Percentiles rank a stretch among this genome's conserved stretches.
Conservation (phyloP, 2,888 invertebrate genomes). For the Plutella xylostella region DNA sequence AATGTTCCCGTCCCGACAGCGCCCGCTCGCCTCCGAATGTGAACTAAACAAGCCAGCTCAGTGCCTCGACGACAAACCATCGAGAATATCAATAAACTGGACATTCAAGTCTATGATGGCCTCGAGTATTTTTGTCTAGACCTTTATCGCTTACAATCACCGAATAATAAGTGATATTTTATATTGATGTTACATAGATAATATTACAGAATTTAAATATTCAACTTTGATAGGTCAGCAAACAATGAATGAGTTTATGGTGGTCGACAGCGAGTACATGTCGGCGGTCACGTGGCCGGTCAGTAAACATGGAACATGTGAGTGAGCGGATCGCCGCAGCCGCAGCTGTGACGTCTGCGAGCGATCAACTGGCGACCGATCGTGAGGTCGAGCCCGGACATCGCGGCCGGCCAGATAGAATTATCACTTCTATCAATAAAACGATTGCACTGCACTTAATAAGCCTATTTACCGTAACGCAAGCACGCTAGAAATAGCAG, state of each 20-base stretch:
- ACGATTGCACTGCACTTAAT: neutral
- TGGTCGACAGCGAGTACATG: too few species aligned
- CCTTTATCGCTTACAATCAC: neutral
- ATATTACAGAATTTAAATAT: too few species aligned
- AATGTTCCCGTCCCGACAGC: slow-evolving; percentile 49
- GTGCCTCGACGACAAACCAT: slow-evolving; percentile 11
- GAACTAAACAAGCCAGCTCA: slow-evolving; percentile 29
- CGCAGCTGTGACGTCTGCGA: neutral
- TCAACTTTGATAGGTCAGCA: too few species aligned
- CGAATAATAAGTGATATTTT: too few species aligned
- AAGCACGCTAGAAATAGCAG: neutral
- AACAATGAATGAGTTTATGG: too few species aligned
- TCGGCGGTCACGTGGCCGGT: slow-evolving; percentile 29
- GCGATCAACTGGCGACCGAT: neutral
- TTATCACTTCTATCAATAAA: neutral
- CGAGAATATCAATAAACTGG: too few species aligned
- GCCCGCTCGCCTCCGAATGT: slow-evolving; percentile 28
- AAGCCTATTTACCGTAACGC: neutral
- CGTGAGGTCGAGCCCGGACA: too few species aligned
- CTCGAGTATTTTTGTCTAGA: neutral
- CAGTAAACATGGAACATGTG: slow-evolving; percentile 27
- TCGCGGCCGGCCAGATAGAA: neutral
- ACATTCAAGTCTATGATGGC: neutral
- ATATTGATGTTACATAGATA: too few species aligned
- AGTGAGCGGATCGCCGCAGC: slow-evolving; percentile 1